These are phyloP conservation scores for Myiothlypis coronata DNA, from an alignment of 2,797 vertebrate species.

Conservation along the genomic window DNA sequence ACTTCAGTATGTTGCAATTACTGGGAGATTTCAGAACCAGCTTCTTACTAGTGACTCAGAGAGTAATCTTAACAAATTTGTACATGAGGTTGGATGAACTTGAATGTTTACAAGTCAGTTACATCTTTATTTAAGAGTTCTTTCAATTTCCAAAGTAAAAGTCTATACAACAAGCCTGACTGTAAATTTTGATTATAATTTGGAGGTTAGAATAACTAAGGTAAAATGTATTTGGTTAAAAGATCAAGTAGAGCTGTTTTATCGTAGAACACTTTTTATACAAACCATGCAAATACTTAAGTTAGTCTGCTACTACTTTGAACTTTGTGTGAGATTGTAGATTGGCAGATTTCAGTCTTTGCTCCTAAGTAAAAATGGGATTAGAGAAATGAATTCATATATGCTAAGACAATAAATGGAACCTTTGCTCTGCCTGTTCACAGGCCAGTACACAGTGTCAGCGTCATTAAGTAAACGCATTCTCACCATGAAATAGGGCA, in stretches of 20 bases:
- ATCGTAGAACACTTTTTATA: background rate
- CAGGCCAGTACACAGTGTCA: background rate
- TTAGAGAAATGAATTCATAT: background rate
- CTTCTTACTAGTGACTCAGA: background rate
- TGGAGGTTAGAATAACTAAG: background rate
- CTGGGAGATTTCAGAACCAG: background rate
- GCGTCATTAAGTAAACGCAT: rapidly evolving
- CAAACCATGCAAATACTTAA: background rate
- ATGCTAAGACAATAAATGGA: background rate
- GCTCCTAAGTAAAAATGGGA: background rate
- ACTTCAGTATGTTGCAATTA: conserved; percentile 25
- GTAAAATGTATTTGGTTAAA: background rate
- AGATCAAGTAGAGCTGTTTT: background rate
- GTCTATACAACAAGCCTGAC: background rate
- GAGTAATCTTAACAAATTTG: background rate
- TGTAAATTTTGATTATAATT: background rate
- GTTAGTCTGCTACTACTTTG: background rate
- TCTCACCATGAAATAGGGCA: background rate
- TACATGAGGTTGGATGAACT: background rate
- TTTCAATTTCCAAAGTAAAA: background rate
- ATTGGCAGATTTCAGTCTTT: background rate
- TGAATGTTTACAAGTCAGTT: background rate
- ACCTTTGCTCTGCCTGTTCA: background rate
- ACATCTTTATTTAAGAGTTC: background rate
- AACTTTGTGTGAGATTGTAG: background rate